Evolutionary conservation across 2,113 vertebrate genomes (phyloP).

Genomic region (Hemiprocne comata): DNA sequence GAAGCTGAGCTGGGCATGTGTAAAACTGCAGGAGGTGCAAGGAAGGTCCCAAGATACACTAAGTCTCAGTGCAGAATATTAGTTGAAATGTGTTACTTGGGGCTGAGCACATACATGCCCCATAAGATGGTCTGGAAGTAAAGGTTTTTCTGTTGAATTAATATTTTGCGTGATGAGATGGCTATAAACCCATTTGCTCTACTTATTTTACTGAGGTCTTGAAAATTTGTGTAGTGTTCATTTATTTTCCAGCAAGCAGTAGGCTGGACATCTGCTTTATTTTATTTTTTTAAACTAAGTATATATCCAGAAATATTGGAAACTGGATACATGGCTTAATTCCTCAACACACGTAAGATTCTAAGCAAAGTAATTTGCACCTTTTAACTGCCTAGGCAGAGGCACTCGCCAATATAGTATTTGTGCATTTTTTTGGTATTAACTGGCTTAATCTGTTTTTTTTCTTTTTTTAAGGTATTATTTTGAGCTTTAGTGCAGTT

Average conservation of each 20-base stretch:
- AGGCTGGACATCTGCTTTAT: constrained; percentile 61
- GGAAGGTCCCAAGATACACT: not conserved
- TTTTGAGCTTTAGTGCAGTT: not conserved
- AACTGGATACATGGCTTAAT: constrained; percentile 18
- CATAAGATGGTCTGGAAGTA: constrained; percentile 7
- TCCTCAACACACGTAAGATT: constrained; percentile 31
- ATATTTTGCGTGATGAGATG: not conserved
- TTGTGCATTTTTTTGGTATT: not conserved
- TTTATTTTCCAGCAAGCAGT: constrained; percentile 67
- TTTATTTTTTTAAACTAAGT: constrained; percentile 47
- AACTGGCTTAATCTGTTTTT: not conserved
- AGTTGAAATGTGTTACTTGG: not conserved
- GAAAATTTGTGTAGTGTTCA: constrained; percentile 54
- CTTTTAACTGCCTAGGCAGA: constrained; percentile 5
- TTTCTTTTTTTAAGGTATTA: not conserved
- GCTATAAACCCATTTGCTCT: constrained; percentile 16
- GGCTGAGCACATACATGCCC: not conserved
- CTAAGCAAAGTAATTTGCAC: constrained; percentile 35
- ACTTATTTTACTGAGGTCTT: constrained; percentile 53
- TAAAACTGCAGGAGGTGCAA: not conserved
- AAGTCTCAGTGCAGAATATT: not conserved
- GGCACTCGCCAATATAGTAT: not conserved
- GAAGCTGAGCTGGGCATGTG: not conserved
- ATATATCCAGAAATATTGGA: constrained; percentile 64
- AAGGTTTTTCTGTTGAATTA: constrained; percentile 8